Evolutionary conservation across 2,888 invertebrate species (phyloP).

Genomic region (Pinctada fucata): DNA sequence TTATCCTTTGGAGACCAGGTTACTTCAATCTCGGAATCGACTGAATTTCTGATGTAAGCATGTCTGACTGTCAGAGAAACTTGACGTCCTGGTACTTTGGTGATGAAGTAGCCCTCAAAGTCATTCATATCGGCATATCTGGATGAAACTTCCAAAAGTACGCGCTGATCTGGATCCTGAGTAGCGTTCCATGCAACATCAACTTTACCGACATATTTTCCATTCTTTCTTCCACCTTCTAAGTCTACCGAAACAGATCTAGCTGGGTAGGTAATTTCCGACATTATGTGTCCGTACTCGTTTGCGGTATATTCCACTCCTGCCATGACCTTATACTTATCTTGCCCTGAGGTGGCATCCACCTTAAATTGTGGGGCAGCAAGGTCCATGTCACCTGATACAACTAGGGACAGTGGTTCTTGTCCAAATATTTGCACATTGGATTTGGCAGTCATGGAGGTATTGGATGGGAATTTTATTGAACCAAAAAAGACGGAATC

Average conservation of each 20-base stretch:
- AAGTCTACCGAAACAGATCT: conserved; percentile 46
- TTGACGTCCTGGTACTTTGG: conserved; percentile 48
- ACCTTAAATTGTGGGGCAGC: conserved; percentile 23
- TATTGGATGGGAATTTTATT: conserved; percentile 19
- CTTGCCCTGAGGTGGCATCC: conserved; percentile 30
- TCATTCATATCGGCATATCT: conserved; percentile 45
- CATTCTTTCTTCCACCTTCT: conserved; percentile 33
- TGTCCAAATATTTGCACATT: conserved; percentile 24
- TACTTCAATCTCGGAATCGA: conserved; percentile 27
- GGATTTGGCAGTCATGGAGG: conserved; percentile 26
- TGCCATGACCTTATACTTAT: conserved; percentile 27
- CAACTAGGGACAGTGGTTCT: conserved; percentile 26
- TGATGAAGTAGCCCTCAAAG: conserved; percentile 43
- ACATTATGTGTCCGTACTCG: conserved; percentile 23
- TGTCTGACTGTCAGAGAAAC: conserved; percentile 24
- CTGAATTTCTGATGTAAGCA: conserved; percentile 11
- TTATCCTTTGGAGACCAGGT: conserved; percentile 26
- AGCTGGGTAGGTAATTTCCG: conserved; percentile 47
- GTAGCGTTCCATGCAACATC: conserved; percentile 63
- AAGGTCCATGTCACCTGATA: conserved; percentile 14
- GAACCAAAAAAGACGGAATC: conserved; percentile 19
- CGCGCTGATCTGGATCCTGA: conserved; percentile 47
- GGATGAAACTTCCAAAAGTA: conserved; percentile 43
- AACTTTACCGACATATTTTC: conserved; percentile 42
- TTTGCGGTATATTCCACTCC: conserved; percentile 17